Evolutionary conservation across 1,140 invertebrate genomes (phyloP).

Genomic region (Calosoma granatense): DNA sequence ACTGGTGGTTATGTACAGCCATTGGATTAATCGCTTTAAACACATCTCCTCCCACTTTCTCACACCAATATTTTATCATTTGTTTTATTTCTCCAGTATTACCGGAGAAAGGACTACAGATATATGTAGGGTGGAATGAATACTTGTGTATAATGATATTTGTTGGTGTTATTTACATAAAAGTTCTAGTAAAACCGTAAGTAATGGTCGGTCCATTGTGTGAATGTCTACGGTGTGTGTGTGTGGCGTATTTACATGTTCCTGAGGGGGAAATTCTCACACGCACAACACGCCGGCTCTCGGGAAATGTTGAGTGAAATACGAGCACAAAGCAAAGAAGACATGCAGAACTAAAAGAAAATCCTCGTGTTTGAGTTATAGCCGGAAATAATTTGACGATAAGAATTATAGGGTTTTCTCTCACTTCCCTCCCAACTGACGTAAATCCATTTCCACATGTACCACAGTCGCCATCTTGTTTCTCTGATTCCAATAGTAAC

Average conservation of each 20-base stretch:
- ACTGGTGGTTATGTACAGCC: too few relatives aligned
- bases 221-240: neutral
- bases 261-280: neutral
- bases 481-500: too few relatives aligned
- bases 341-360: neutral
- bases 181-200: too few relatives aligned
- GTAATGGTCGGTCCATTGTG: too few relatives aligned
- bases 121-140: too few relatives aligned
- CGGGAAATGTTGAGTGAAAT: constrained; percentile 1
- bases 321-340: constrained; percentile 3
- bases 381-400: constrained; percentile 6
- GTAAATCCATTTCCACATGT: too few relatives aligned
- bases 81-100: neutral
- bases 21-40: too few relatives aligned
- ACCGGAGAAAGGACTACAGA: too few relatives aligned
- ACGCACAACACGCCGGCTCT: neutral
- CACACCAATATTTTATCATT: too few relatives aligned
- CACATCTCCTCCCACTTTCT: too few relatives aligned
- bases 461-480: too few relatives aligned
- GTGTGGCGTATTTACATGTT: neutral
- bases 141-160: neutral
- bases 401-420: constrained; percentile 2
- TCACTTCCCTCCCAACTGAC: too few relatives aligned
- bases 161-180: neutral
- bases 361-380: constrained; percentile 5